Base-by-base conservation (phyloP, 2,113 vertebrate species). In the Tachycineta bicolor region DNA sequence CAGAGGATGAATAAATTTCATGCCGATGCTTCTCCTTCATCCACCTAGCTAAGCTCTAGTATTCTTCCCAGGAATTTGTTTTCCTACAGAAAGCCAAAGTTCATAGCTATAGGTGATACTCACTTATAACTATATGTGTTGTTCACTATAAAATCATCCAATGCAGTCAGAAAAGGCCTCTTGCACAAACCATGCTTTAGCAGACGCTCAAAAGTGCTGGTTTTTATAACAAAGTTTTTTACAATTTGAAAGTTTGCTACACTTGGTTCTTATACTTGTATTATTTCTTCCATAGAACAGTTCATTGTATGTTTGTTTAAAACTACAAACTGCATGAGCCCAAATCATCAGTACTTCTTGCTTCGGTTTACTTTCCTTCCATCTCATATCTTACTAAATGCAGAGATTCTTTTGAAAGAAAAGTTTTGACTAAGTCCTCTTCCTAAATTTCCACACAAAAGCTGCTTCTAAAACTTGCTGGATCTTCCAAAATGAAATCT, bases 51-150 rank as follows among this genome's bases (percentile, higher is more conserved):
- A 62, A 92, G 43, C 11, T 43, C n/a, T 26, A 80, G 21, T 10
- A 83, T 80, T 19, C 24, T 56, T 80, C 11, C 11, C 31, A 82
- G 50, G 46, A 78, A 56, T 65, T 70, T 60, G 8, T 77, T 64
- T 86, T 69, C 26, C 41, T 44, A 56, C 63, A 80, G 34, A 74
- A 64, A 73, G 23, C 2, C 0, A 0, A 83, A 74, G 22, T 26
- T 81, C 16, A 55, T 1, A 49, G 39, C 11, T 41, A n/a, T 5
- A 59, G 26, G 39, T 28, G 34, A 88, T 44, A 81, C 8, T 68
- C n/a, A 59, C 11, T 83, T 43, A 43, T 0, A 68, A 12, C 8
- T 62, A 6, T 6, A 55, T 0, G 2, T 22, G 33, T 79, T 43
- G 63, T 7, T 60, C 50, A 56, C 14, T 4, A 77, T 39, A 20